These are phyloP conservation scores for Anastrepha ludens DNA, from an alignment of 1,140 invertebrate genomes.

Conservation along the genomic window DNA sequence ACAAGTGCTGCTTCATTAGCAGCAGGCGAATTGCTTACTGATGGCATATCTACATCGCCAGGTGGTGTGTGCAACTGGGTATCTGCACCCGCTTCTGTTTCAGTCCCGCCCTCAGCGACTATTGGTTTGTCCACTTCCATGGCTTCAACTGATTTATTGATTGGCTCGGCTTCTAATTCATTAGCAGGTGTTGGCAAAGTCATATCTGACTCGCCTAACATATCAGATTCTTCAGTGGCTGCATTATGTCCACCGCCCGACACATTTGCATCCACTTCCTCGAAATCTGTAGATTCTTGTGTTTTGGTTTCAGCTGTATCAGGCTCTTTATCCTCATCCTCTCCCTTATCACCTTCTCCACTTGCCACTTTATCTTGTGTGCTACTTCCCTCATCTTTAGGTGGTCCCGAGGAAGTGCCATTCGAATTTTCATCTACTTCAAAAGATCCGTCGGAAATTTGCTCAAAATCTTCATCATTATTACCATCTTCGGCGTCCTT, in stretches of 20 bases:
- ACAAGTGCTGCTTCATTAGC: constrained; percentile 47
- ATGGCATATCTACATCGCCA: constrained; percentile 53
- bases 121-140: constrained; percentile 66
- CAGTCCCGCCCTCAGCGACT: neutral
- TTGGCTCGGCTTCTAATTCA: constrained; percentile 62
- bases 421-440: constrained; percentile 68
- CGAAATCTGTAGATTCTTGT: constrained; percentile 58
- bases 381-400: neutral
- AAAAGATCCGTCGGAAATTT: constrained; percentile 69
- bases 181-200: constrained; percentile 57
- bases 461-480: constrained; percentile 67
- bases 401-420: constrained; percentile 58
- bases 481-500: constrained; percentile 60
- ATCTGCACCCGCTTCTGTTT: neutral
- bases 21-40: constrained; percentile 45
- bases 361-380: constrained; percentile 51
- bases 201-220: constrained; percentile 59
- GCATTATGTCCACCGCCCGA: constrained; percentile 54
- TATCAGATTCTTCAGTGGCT: constrained; percentile 62
- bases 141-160: constrained; percentile 71
- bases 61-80: neutral
- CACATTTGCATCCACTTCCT: constrained; percentile 60
- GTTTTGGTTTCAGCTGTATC: neutral
- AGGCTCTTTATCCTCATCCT: neutral
- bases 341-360: constrained; percentile 47